Conservation (phyloP, 2,797 vertebrate species). For the Gambelia wislizenii region DNA sequence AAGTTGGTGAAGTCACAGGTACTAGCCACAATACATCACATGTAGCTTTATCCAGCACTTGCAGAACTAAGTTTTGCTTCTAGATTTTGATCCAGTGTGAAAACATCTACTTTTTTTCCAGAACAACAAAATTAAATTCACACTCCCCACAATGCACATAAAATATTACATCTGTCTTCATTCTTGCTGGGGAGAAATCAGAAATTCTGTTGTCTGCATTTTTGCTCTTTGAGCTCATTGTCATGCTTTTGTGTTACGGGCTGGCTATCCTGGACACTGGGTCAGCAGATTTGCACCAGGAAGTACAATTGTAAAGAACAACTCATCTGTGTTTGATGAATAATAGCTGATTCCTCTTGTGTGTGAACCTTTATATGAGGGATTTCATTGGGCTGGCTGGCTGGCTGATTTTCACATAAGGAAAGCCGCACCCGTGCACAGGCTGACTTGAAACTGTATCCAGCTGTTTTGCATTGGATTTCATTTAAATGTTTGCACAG, state of each 20-base stretch:
- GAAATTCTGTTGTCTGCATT: not conserved
- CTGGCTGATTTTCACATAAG: constrained; percentile 8
- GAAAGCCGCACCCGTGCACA: constrained; percentile 15
- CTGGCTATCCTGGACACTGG: not conserved
- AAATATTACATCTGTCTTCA: not conserved
- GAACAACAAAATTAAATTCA: not conserved
- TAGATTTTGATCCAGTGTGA: not conserved
- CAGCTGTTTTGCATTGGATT: not conserved
- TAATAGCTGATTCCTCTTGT: not conserved
- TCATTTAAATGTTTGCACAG: constrained; percentile 14
- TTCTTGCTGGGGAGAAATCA: not conserved
- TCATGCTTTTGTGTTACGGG: not conserved
- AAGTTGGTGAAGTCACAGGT: not conserved
- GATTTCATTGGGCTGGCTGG: constrained; percentile 18
- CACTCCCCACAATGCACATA: not conserved
- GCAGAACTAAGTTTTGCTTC: not conserved
- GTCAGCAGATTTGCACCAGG: not conserved
- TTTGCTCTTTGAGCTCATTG: not conserved
- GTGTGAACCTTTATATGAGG: constrained; percentile 13
- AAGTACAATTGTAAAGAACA: not conserved
- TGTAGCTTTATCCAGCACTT: not conserved
- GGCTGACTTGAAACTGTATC: not conserved
- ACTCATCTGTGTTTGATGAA: not conserved
- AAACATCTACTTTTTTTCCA: not conserved
- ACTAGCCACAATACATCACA: not conserved